phyloP scores from a whole-genome alignment of 1,140 invertebrate genomes.

The Tenebrio molitor region DNA sequence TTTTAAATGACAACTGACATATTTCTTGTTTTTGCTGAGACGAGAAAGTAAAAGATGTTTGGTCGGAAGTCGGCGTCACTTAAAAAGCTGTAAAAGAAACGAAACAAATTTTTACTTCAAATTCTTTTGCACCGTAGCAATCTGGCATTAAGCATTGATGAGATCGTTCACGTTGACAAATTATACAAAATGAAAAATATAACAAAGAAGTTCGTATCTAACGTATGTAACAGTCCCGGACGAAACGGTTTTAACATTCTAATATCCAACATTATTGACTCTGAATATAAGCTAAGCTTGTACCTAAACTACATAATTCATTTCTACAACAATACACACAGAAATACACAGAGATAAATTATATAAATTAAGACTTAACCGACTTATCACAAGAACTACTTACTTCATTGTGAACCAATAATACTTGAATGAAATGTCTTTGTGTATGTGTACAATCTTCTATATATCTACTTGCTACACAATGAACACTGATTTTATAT shows the following conservation, averaged over 20 bases:
- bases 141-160: neutral
- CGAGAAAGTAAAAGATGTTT: too few relatives aligned
- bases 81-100: neutral
- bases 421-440: too few relatives aligned
- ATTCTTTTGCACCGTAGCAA: constrained; percentile 1
- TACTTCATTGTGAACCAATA: too few relatives aligned
- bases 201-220: too few relatives aligned
- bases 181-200: constrained; percentile 2
- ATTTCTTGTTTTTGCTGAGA: too few relatives aligned
- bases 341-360: neutral
- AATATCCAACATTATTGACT: constrained; percentile 25
- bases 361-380: neutral
- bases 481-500: too few relatives aligned
- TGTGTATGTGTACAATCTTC: too few relatives aligned
- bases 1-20: neutral
- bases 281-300: constrained; percentile 7
- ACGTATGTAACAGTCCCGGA: too few relatives aligned
- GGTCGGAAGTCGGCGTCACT: too few relatives aligned
- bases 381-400: constrained; percentile 14
- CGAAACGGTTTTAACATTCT: too few relatives aligned
- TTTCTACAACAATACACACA: neutral
- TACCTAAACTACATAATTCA: constrained; percentile 4
- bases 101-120: constrained; percentile 5
- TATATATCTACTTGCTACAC: too few relatives aligned
- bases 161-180: neutral